Conservation (phyloP, 2,113 vertebrate genomes). For the Cariama cristata region DNA sequence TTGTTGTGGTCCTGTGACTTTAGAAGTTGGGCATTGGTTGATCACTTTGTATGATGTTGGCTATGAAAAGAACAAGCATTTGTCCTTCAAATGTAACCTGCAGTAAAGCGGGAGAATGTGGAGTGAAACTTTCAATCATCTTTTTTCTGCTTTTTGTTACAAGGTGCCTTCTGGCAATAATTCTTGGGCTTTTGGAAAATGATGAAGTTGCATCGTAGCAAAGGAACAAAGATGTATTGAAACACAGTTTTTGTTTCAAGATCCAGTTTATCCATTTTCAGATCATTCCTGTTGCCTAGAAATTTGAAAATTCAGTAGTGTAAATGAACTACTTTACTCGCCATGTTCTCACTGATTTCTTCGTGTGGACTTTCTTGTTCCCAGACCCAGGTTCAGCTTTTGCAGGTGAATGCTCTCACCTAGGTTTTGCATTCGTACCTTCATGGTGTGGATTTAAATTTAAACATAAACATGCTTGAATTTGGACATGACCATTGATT, state of each 20-base stretch:
- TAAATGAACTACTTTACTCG: background rate
- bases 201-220: too few relatives aligned
- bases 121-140: background rate
- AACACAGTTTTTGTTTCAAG: background rate
- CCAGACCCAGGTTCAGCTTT: background rate
- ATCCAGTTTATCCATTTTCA: background rate
- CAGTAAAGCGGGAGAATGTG: background rate
- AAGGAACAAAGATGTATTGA: background rate
- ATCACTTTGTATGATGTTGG: background rate
- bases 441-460: background rate
- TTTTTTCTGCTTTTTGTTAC: background rate
- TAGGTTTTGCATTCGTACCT: background rate
- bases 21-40: background rate
- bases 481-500: background rate
- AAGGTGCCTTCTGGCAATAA: background rate
- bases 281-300: background rate
- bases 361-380: background rate
- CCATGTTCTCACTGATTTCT: background rate
- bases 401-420: background rate
- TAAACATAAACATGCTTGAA: background rate
- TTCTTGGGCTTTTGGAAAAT: background rate
- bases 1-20: background rate
- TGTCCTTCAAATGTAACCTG: background rate
- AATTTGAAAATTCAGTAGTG: background rate
- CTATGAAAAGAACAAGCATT: background rate